Evolutionary conservation across 2,113 vertebrate genomes (phyloP).

Genomic region (Ammospiza caudacuta): DNA sequence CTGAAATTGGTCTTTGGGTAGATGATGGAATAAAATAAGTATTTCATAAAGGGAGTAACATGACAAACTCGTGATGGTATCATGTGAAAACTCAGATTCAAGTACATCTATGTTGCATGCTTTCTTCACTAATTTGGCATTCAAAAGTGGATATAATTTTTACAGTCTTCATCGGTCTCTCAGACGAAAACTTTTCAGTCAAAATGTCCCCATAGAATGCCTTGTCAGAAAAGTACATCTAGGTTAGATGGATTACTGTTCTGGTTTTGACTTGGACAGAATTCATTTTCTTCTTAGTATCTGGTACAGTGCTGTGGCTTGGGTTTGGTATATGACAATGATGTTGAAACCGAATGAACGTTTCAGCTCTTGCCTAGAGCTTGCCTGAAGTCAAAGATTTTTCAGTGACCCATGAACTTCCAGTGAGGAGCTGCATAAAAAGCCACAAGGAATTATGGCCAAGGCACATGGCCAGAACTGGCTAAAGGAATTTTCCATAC

Average conservation of each 20-base stretch:
- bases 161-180: not conserved
- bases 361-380: not conserved
- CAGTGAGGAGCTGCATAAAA: not conserved
- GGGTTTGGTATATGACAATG: not conserved
- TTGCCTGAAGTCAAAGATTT: not conserved
- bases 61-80: not conserved
- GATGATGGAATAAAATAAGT: not conserved
- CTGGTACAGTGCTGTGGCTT: not conserved
- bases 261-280: not conserved
- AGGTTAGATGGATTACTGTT: not conserved
- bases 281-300: not conserved
- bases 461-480: fast-evolving
- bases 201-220: not conserved
- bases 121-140: not conserved
- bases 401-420: not conserved
- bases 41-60: not conserved
- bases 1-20: not conserved
- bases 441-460: not conserved
- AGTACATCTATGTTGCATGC: not conserved
- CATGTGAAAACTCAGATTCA: not conserved
- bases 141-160: not conserved
- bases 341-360: not conserved
- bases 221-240: not conserved
- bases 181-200: not conserved
- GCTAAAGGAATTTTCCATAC: not conserved